Evolutionary conservation across 1,140 invertebrate species (phyloP).

Genomic region (Papilio aristodemus): DNA sequence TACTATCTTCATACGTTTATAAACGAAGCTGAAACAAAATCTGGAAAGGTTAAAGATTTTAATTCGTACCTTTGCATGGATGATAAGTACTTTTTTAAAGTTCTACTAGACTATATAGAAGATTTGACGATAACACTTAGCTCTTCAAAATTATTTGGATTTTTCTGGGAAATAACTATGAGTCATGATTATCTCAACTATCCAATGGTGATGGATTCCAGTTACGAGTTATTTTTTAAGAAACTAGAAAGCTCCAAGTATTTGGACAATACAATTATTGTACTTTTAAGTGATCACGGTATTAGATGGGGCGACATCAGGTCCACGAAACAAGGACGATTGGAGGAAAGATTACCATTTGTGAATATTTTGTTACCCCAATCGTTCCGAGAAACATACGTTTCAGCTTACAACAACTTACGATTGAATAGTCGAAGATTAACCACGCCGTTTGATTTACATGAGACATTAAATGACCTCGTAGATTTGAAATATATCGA

Average conservation of each 20-base stretch:
- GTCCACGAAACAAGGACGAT: conserved; percentile 89
- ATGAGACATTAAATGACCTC: conserved; percentile 82
- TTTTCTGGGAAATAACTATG: conserved; percentile 90
- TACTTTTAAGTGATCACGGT: conserved; percentile 97
- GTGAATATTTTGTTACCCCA: conserved; percentile 89
- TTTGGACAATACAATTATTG: conserved; percentile 85
- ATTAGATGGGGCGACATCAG: conserved; percentile 89
- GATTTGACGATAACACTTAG: conserved; percentile 81
- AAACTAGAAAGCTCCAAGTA: conserved; percentile 81
- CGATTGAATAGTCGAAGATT: conserved; percentile 86
- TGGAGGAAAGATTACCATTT: conserved; percentile 95
- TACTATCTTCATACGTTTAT: conserved; percentile 90
- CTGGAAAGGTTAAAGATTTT: conserved; percentile 79
- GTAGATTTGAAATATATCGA: conserved; percentile 58
- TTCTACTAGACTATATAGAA: conserved; percentile 81
- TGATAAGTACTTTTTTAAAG: conserved; percentile 79
- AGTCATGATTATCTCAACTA: conserved; percentile 90
- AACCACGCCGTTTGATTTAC: conserved; percentile 91
- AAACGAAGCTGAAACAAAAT: conserved; percentile 80
- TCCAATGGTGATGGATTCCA: conserved; percentile 84
- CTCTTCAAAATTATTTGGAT: conserved; percentile 83
- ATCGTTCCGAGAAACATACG: conserved; percentile 84
- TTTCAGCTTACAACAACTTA: conserved; percentile 84
- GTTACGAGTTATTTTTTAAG: conserved; percentile 82
- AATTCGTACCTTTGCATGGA: conserved; percentile 83